A percentile compares a stretch with the other conserved stretches of the same genome.
Evolutionary conservation across 2,888 invertebrate species (phyloP).

Genomic region (Heliconius hortense): DNA sequence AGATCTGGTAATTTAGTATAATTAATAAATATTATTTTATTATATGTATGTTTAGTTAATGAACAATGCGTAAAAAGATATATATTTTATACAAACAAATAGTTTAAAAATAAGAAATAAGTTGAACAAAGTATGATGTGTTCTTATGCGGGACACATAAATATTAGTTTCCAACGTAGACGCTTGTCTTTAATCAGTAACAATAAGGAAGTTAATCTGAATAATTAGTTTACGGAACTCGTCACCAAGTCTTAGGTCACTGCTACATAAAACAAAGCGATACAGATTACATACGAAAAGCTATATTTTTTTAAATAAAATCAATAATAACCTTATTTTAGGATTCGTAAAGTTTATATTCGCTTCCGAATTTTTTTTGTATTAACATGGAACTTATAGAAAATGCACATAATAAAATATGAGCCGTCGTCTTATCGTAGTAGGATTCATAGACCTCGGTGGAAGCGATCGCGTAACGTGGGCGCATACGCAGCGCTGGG

Average conservation of each 20-base stretch:
- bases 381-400: slow-evolving; percentile 6
- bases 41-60: not conserved
- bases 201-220: slow-evolving; percentile 30
- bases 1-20: slow-evolving; percentile 8
- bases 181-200: slow-evolving; percentile 19
- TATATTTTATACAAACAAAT: not conserved
- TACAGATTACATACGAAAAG: not conserved
- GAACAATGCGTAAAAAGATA: not conserved
- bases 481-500: slow-evolving; percentile 67
- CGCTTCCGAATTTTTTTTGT: not conserved
- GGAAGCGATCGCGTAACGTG: slow-evolving; percentile 64
- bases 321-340: slow-evolving; percentile 9
- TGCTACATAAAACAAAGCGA: slow-evolving; percentile 18
- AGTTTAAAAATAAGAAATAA: not conserved
- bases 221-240: slow-evolving; percentile 37
- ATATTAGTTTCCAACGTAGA: slow-evolving; percentile 20
- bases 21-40: not conserved
- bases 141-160: slow-evolving; percentile 23
- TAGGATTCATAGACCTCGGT: slow-evolving; percentile 39
- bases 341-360: not conserved
- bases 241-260: slow-evolving; percentile 13
- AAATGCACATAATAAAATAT: slow-evolving; percentile 14
- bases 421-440: slow-evolving; percentile 5
- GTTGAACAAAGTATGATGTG: not conserved
- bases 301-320: not conserved